Conservation (phyloP, 1,140 invertebrate species). For the Neoseiulus cucumeris region DNA sequence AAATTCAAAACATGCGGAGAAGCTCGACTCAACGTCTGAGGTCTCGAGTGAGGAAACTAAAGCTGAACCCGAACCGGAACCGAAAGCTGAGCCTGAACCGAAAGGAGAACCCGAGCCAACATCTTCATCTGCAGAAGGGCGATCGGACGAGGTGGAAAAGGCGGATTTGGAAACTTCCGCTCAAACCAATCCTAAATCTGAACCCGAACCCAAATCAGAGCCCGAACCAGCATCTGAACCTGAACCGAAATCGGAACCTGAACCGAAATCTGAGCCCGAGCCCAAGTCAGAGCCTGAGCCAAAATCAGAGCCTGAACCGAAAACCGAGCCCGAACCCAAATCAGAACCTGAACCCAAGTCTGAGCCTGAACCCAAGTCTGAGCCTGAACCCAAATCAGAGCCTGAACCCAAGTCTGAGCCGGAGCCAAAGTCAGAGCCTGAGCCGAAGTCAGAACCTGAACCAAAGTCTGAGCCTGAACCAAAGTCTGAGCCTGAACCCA, state of each 20-base stretch:
- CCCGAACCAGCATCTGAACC: conserved; percentile 29
- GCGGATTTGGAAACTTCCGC: conserved; percentile 25
- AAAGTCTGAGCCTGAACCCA: conserved; percentile 17
- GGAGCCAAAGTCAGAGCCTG: conserved; percentile 27
- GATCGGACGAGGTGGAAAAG: conserved; percentile 24
- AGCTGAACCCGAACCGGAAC: conserved; percentile 26
- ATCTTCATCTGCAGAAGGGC: conserved; percentile 28
- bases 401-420: conserved; percentile 16
- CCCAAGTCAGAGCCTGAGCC: conserved; percentile 14
- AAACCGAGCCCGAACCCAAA: conserved; percentile 5
- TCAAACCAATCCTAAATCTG: conserved; percentile 20
- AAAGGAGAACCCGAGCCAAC: conserved; percentile 30
- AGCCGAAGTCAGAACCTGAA: conserved; percentile 18
- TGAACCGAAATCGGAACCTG: conserved; percentile 17
- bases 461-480: conserved; percentile 19
- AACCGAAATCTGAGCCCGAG: conserved; percentile 10
- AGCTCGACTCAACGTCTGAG: conserved; percentile 16
- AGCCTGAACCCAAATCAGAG: conserved; percentile 14
- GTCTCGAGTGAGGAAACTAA: conserved; percentile 20
- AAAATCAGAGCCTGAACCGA: conserved; percentile 11
- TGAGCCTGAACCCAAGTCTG: conserved; percentile 7
- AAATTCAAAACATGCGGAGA: conserved; percentile 20
- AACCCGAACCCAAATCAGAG: conserved; percentile 17
- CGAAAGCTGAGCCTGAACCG: conserved; percentile 30
- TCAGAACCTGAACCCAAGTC: conserved; percentile 12